Percentiles rank a stretch among this genome's conserved stretches.
Conservation (phyloP, 2,113 vertebrate species). For the Probosciger aterrimus region DNA sequence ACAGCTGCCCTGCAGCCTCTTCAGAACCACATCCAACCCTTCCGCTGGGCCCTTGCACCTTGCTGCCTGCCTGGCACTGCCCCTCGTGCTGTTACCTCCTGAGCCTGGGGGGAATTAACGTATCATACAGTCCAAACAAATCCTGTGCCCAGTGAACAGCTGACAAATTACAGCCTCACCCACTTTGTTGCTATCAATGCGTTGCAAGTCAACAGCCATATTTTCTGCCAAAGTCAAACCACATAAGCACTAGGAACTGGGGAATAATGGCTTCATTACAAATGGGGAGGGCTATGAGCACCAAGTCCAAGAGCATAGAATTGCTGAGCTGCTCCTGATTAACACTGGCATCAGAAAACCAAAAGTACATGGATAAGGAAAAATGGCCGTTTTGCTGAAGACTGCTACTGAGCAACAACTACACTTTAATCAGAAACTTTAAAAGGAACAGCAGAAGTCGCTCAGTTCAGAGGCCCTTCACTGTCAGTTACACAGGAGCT, state of each 20-base stretch:
- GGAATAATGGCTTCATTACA: not conserved
- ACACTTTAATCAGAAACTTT: constrained; percentile 27
- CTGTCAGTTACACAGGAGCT: constrained; percentile 45
- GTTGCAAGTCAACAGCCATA: not conserved
- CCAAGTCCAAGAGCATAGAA: not conserved
- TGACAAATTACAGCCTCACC: not conserved
- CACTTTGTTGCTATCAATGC: not conserved
- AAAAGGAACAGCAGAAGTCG: constrained; percentile 42
- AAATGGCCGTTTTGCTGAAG: not conserved
- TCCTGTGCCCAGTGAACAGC: not conserved
- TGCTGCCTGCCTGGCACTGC: not conserved
- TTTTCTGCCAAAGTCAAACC: not conserved
- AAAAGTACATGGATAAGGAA: not conserved
- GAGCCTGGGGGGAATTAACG: not conserved
- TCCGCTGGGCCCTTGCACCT: not conserved
- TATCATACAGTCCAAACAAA: not conserved
- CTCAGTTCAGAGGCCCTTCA: constrained; percentile 28
- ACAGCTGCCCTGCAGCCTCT: not conserved
- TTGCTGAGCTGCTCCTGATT: not conserved
- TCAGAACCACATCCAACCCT: not conserved
- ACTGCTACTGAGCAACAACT: constrained; percentile 1
- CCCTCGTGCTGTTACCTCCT: accelerated
- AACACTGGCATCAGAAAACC: not conserved
- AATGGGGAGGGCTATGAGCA: not conserved
- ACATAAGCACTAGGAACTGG: not conserved